These are phyloP conservation scores for Saturnia pavonia DNA, from an alignment of 2,888 invertebrate genomes.

Conservation along the genomic window DNA sequence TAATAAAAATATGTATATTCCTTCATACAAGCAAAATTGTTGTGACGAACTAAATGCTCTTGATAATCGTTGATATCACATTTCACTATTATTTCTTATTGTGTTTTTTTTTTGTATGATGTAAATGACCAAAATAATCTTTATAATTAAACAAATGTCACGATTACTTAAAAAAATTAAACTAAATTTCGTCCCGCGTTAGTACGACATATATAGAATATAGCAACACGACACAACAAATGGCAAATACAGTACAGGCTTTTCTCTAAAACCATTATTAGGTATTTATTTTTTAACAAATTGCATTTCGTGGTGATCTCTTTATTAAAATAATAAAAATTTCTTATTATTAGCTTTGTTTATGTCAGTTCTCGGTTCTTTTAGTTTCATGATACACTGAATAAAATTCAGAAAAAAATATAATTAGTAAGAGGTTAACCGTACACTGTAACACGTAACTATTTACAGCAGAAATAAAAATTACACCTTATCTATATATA, in stretches of 20 bases:
- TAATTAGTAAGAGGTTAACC: no score
- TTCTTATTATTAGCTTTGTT: no score
- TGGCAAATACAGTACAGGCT: slow-evolving; percentile 31
- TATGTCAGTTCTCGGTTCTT: no score
- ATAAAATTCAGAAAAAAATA: no score
- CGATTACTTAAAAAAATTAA: slow-evolving; percentile 35
- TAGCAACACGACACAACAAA: slow-evolving; percentile 27
- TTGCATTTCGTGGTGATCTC: slow-evolving; percentile 35
- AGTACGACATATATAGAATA: slow-evolving; percentile 33
- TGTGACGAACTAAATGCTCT: slow-evolving; percentile 55
- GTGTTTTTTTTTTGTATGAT: not conserved
- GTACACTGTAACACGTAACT: no score
- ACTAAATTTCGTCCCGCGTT: slow-evolving; percentile 28
- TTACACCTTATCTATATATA: no score
- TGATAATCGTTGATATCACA: slow-evolving; percentile 48
- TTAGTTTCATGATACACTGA: no score
- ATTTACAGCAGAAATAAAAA: no score
- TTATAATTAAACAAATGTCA: slow-evolving; percentile 31
- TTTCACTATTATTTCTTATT: slow-evolving; percentile 33
- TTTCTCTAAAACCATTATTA: slow-evolving; percentile 25
- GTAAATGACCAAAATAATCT: slow-evolving; percentile 28
- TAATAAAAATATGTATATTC: slow-evolving; percentile 21
- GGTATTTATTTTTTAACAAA: slow-evolving; percentile 28
- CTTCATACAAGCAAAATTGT: slow-evolving; percentile 46
- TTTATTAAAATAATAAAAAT: not conserved